Percentiles rank a stretch among this genome's conserved stretches.
Conservation (phyloP, 2,888 invertebrate species). For the Agriopis leucophaearia region DNA sequence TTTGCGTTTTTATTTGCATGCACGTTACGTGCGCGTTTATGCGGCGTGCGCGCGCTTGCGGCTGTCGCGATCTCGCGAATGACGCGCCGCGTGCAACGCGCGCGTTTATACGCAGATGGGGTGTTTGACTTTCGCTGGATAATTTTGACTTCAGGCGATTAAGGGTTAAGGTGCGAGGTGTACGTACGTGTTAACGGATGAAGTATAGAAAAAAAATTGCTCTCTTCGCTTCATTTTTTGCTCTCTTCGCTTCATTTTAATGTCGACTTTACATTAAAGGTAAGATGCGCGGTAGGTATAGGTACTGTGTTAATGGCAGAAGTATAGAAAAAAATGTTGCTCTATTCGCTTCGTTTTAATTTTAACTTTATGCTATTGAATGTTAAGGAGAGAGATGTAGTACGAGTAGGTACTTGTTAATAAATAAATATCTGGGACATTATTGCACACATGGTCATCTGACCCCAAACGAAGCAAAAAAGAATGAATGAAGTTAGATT, state of each 20-base stretch:
- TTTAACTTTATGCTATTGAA: too few relatives aligned
- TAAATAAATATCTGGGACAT: too few relatives aligned
- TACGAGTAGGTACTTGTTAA: too few relatives aligned
- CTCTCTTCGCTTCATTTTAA: neutral
- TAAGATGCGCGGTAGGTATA: too few relatives aligned
- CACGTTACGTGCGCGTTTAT: constrained; percentile 40
- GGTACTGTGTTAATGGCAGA: too few relatives aligned
- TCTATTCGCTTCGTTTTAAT: neutral
- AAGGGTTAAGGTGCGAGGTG: constrained; percentile 40
- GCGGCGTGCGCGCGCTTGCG: constrained; percentile 64
- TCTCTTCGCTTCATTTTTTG: too few relatives aligned
- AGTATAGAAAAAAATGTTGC: neutral
- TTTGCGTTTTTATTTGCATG: constrained; percentile 22
- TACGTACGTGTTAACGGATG: neutral
- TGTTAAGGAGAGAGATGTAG: too few relatives aligned
- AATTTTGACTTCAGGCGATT: constrained; percentile 45
- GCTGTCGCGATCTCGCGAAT: constrained; percentile 68
- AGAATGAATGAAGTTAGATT: too few relatives aligned
- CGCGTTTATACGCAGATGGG: constrained; percentile 75
- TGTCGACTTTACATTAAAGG: too few relatives aligned
- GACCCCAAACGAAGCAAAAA: too few relatives aligned
- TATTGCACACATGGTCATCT: too few relatives aligned
- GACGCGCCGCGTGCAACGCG: constrained; percentile 63
- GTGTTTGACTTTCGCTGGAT: constrained; percentile 76
- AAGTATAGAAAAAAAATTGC: neutral